A percentile compares a stretch with the other conserved stretches of the same genome.
These are phyloP conservation scores for Choreutis nemorana DNA, from an alignment of 2,888 invertebrate genomes.

Conservation along the genomic window DNA sequence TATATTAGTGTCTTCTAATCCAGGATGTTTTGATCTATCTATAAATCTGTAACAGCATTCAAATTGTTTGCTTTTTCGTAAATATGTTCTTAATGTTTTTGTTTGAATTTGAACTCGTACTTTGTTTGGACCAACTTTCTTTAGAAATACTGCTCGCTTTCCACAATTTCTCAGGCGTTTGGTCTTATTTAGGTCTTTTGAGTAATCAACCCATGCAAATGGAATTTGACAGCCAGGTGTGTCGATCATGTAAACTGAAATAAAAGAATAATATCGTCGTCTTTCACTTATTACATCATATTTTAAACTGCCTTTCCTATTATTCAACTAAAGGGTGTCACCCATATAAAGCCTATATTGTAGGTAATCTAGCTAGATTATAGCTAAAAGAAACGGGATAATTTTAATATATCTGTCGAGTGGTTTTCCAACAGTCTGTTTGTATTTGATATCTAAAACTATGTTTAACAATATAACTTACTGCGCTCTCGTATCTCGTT, in stretches of 20 bases:
- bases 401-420: too few relatives aligned
- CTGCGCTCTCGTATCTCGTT: too few relatives aligned
- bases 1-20: conserved; percentile 16
- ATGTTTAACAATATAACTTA: too few relatives aligned
- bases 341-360: too few relatives aligned
- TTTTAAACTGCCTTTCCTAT: too few relatives aligned
- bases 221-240: conserved; percentile 47
- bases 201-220: conserved; percentile 22
- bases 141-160: conserved; percentile 33
- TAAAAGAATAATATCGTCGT: conserved; percentile 2
- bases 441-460: too few relatives aligned
- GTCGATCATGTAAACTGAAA: conserved; percentile 30
- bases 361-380: too few relatives aligned
- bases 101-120: conserved; percentile 29
- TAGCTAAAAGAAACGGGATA: too few relatives aligned
- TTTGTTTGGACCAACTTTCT: conserved; percentile 22
- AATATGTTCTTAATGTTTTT: conserved; percentile 22
- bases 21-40: conserved; percentile 12
- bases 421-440: too few relatives aligned
- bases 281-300: conserved; percentile 1
- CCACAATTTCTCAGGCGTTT: conserved; percentile 24
- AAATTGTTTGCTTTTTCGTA: conserved; percentile 21
- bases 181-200: conserved; percentile 13
- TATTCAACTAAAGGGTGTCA: too few relatives aligned
- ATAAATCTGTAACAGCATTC: conserved; percentile 41